Base-by-base conservation (phyloP, 2,888 invertebrate genomes). In the Tridacna gigas region DNA sequence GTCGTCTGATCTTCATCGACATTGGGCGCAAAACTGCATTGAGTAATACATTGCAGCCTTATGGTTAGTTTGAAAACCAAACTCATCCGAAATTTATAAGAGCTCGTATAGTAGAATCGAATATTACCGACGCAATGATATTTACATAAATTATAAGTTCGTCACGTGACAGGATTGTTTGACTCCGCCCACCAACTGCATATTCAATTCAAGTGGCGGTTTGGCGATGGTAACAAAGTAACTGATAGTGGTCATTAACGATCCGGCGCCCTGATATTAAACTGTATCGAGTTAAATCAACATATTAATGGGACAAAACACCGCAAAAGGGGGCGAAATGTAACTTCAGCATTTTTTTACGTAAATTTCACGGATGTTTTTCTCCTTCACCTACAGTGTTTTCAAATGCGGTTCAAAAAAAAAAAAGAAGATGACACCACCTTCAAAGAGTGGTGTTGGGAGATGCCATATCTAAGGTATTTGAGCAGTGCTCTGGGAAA, bases 71-170 rank as follows among this genome's bases (percentile, higher is more conserved):
- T 37, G 37, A 37, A 37, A 37, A 4, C 2, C 37, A 37, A 37
- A 37, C 37, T 37, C 37, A 37, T 37, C 37, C 37, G 37, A 7
- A 37, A 37, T 80, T 79, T 80, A 79, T 81, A 66, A 65, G 26
- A n/a, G 81, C 79, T 83, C 80, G 76, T 13, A 37, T 26, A 73
- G 74, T 63, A 56, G 79, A 37, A 66, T 83, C 65, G 2, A 37
- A 79, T 67, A 83, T 86, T 86, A 73, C 86, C 20, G 81, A 71
- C 80, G 80, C 79, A 77, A 65, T 26, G 47, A 74, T 79, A 86
- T 86, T 86, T 86, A 77, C 86, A 86, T 86, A 83, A 80, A 86
- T 86, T 81, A 83, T 66, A 63, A 77, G 18, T 47, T 18, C 28
- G 56, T 83, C 86, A 86, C 81, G 83, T 86, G 83, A 77, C 74